These are phyloP conservation scores for Acromyrmex charruanus DNA, from an alignment of 1,140 invertebrate species.

Conservation along the genomic window DNA sequence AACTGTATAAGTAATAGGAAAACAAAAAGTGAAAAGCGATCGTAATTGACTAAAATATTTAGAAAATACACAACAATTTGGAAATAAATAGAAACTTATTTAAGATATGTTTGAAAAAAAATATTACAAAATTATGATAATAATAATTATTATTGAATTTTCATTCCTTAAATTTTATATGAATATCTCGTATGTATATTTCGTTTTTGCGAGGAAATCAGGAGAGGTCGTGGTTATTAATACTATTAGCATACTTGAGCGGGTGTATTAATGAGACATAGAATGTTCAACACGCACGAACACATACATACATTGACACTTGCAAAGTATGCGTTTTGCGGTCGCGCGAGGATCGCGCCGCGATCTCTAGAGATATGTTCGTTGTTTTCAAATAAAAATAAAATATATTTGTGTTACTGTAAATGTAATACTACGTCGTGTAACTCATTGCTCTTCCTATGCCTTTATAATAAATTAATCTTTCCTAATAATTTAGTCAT, in stretches of 20 bases:
- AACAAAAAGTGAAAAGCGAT: neutral
- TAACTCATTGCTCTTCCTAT: neutral
- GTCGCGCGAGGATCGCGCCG: conserved; percentile 26
- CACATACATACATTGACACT: conserved; percentile 19
- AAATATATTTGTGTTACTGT: conserved; percentile 80
- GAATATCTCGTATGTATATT: neutral
- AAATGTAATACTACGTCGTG: conserved; percentile 42
- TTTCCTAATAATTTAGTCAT: neutral
- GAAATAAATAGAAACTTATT: neutral
- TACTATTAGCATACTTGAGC: conserved; percentile 12
- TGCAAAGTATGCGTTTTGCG: conserved; percentile 41
- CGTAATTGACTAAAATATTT: neutral
- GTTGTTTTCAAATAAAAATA: conserved; percentile 77
- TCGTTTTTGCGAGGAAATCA: conserved; percentile 29
- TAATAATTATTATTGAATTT: neutral
- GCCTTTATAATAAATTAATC: neutral
- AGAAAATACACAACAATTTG: neutral
- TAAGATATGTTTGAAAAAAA: neutral
- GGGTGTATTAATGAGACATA: neutral
- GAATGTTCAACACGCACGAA: conserved; percentile 1
- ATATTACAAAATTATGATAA: neutral
- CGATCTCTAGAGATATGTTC: conserved; percentile 68
- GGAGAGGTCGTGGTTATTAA: neutral
- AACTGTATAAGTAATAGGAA: conserved; percentile 6
- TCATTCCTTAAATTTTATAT: neutral